Evolutionary conservation across 2,797 vertebrate species (phyloP).

Genomic region (Propithecus deckenii): DNA sequence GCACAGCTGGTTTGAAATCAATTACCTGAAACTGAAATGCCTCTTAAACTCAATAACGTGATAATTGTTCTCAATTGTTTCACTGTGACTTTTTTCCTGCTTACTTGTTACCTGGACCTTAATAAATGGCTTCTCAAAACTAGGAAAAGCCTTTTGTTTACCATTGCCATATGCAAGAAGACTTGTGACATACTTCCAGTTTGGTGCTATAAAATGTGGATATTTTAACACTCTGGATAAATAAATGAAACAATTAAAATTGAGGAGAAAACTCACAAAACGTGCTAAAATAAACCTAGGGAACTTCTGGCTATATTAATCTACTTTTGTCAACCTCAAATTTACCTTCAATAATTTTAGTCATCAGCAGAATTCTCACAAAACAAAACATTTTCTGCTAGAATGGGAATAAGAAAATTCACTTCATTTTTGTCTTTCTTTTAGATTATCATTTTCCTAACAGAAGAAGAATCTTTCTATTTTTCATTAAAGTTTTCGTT

Average conservation of each 20-base stretch:
- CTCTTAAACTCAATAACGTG: conserved; percentile 68
- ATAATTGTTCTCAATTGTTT: conserved; percentile 73
- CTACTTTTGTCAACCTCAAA: not conserved
- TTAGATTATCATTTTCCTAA: not conserved
- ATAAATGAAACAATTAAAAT: not conserved
- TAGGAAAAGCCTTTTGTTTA: not conserved
- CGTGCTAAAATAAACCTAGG: not conserved
- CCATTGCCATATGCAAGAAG: not conserved
- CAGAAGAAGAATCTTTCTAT: not conserved
- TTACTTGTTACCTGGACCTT: conserved; percentile 31
- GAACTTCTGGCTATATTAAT: not conserved
- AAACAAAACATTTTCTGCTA: not conserved
- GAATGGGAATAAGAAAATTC: not conserved
- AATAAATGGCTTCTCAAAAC: conserved; percentile 25
- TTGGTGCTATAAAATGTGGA: not conserved
- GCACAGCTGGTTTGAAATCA: conserved; percentile 67
- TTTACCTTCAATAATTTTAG: not conserved
- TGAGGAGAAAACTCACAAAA: not conserved
- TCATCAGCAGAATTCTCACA: not conserved
- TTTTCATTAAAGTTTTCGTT: not conserved
- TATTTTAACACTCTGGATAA: not conserved
- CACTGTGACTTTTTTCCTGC: conserved; percentile 38
- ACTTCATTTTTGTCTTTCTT: not conserved
- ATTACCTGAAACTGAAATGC: conserved; percentile 58
- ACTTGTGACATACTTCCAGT: not conserved